Evolutionary conservation across 2,888 invertebrate species (phyloP).

Genomic region (Carpatolechia fugitivella): DNA sequence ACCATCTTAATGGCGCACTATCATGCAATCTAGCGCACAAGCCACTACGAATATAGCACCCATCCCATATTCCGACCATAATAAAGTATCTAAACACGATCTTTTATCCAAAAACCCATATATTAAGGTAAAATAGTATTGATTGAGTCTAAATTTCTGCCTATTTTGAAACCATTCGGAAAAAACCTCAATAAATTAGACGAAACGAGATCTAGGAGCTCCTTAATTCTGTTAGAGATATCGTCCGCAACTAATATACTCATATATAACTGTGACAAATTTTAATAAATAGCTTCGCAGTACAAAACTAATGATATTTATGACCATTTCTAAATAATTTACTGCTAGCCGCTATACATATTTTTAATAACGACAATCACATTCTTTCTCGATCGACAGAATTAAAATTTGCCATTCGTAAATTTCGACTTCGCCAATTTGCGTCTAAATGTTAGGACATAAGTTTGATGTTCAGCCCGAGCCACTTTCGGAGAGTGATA

Average conservation of each 20-base stretch:
- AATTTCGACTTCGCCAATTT: slow-evolving; percentile 6
- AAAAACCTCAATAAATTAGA: slow-evolving; percentile 11
- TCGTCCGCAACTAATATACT: slow-evolving; percentile 11
- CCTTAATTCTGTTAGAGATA: slow-evolving; percentile 5
- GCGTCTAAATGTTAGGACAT: background rate
- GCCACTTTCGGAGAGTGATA: background rate
- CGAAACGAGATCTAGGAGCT: slow-evolving; percentile 11
- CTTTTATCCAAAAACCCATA: background rate
- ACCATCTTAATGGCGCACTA: slow-evolving; percentile 5
- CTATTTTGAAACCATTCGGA: background rate
- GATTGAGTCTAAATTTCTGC: background rate
- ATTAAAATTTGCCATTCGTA: slow-evolving; percentile 17
- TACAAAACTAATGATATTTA: slow-evolving; percentile 17
- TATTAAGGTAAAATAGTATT: background rate
- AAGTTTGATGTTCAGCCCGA: background rate
- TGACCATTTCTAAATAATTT: slow-evolving; percentile 31
- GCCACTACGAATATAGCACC: background rate
- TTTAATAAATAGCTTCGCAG: slow-evolving; percentile 15
- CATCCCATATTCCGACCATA: background rate
- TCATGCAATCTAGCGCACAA: slow-evolving; percentile 2
- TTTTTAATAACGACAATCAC: slow-evolving; percentile 34
- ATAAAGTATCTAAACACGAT: background rate
- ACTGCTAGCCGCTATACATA: slow-evolving; percentile 28
- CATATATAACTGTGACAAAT: slow-evolving; percentile 16
- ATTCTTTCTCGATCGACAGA: slow-evolving; percentile 24